phyloP scores from a whole-genome alignment of 2,797 vertebrate genomes.

The Tokudaia tokunoshimensis region DNA sequence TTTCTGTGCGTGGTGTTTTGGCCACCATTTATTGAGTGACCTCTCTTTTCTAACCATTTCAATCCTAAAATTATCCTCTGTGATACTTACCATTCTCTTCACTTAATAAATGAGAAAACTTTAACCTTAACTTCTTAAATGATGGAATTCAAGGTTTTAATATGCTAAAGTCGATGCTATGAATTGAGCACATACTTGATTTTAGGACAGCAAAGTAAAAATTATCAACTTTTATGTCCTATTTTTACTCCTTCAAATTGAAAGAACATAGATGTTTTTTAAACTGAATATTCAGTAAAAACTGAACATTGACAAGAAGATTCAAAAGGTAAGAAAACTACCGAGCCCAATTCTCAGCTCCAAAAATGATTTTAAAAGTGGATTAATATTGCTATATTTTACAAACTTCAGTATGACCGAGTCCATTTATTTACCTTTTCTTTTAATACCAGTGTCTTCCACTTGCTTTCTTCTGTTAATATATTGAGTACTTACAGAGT shows the following conservation, averaged over 20 bases:
- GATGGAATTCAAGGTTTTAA: slow-evolving; percentile 4
- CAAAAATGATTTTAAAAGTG: slow-evolving; percentile 43
- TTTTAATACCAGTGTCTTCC: slow-evolving; percentile 40
- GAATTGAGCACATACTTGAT: slow-evolving; percentile 9
- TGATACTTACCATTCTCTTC: slow-evolving; percentile 56
- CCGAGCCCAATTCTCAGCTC: neutral
- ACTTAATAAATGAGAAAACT: slow-evolving; percentile 47
- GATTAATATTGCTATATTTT: slow-evolving; percentile 26
- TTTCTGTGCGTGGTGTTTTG: slow-evolving; percentile 27
- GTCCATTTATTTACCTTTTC: slow-evolving; percentile 26
- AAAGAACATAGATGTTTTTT: neutral
- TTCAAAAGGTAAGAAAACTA: neutral
- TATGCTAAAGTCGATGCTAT: neutral
- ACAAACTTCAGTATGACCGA: neutral
- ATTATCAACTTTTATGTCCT: slow-evolving; percentile 39
- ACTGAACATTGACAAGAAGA: neutral
- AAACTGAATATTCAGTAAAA: neutral
- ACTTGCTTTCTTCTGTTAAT: slow-evolving; percentile 41
- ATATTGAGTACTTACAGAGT: slow-evolving; percentile 28
- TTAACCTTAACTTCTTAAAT: slow-evolving; percentile 48
- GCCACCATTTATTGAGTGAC: slow-evolving; percentile 38
- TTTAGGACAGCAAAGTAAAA: slow-evolving; percentile 37
- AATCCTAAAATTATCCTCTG: slow-evolving; percentile 51
- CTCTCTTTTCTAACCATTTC: slow-evolving; percentile 50
- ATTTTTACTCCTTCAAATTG: slow-evolving; percentile 60